These are phyloP conservation scores for Xylocampa areola DNA, from an alignment of 2,888 invertebrate species.

Conservation along the genomic window DNA sequence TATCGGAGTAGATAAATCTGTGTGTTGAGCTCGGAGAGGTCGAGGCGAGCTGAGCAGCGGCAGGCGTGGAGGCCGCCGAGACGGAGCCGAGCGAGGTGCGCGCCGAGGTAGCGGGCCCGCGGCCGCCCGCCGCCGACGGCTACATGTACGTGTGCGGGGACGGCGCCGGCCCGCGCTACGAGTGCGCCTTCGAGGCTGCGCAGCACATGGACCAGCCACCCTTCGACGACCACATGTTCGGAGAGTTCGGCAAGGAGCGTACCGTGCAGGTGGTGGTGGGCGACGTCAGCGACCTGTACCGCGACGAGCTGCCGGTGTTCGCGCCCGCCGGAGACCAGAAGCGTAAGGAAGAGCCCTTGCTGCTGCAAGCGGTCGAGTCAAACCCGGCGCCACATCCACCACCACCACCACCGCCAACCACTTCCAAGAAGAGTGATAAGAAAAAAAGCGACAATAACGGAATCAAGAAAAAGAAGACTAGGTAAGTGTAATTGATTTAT, in stretches of 20 bases:
- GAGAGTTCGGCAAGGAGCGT: slow-evolving; percentile 92
- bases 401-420: slow-evolving; percentile 78
- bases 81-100: slow-evolving; percentile 86
- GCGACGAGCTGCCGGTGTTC: slow-evolving; percentile 83
- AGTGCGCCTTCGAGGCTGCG: slow-evolving; percentile 81
- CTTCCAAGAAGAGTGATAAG: slow-evolving; percentile 93
- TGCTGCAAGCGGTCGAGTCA: slow-evolving; percentile 79
- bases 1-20: slow-evolving; percentile 77
- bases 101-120: slow-evolving; percentile 86
- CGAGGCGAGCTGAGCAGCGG: slow-evolving; percentile 62
- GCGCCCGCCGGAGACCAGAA: slow-evolving; percentile 70
- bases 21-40: slow-evolving; percentile 66
- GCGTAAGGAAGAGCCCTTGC: slow-evolving; percentile 82
- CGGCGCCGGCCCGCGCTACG: slow-evolving; percentile 77
- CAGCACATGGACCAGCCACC: slow-evolving; percentile 91
- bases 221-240: slow-evolving; percentile 95
- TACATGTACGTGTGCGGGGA: slow-evolving; percentile 88
- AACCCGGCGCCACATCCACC: slow-evolving; percentile 71
- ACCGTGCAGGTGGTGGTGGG: slow-evolving; percentile 87
- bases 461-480: slow-evolving; percentile 97
- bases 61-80: slow-evolving; percentile 73
- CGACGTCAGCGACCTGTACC: slow-evolving; percentile 86
- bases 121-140: slow-evolving; percentile 84
- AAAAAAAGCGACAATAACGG: slow-evolving; percentile 96
- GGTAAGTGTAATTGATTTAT: slow-evolving; percentile 86